Percentiles rank a stretch among this genome's conserved stretches.
phyloP scores from a whole-genome alignment of 1,140 invertebrate species.

The Microplitis demolitor region DNA sequence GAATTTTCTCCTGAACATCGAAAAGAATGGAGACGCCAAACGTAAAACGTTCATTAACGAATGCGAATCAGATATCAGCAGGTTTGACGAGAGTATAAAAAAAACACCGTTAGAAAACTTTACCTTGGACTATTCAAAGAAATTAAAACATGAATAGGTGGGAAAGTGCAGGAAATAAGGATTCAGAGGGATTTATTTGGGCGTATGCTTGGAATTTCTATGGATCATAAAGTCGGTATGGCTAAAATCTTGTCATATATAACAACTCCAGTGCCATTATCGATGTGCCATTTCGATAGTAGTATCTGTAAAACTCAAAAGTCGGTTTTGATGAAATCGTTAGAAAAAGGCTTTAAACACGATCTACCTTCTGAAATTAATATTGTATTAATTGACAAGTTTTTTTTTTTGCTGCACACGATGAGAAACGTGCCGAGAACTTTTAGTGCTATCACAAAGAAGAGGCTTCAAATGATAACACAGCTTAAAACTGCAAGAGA shows the following conservation, averaged over 20 bases:
- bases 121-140: constrained; percentile 13
- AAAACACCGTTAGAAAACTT: constrained; percentile 1
- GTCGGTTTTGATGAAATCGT: constrained; percentile 22
- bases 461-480: constrained; percentile 32
- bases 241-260: constrained; percentile 34
- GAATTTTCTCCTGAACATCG: constrained; percentile 38
- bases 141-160: constrained; percentile 26
- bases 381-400: constrained; percentile 39
- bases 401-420: constrained; percentile 37
- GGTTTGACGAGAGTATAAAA: constrained; percentile 28
- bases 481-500: constrained; percentile 10
- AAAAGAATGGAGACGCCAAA: constrained; percentile 27
- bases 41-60: constrained; percentile 29
- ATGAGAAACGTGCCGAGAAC: constrained; percentile 36
- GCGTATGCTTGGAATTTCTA: neutral
- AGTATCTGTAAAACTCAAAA: constrained; percentile 40
- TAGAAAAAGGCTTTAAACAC: neutral
- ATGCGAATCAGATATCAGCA: constrained; percentile 15
- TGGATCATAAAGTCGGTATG: neutral
- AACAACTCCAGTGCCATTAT: constrained; percentile 35
- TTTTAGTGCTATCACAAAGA: constrained; percentile 38
- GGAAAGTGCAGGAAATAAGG: constrained; percentile 24
- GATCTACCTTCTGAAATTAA: constrained; percentile 13
- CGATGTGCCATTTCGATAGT: constrained; percentile 42
- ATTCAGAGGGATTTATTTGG: constrained; percentile 39